Evolutionary conservation across 2,888 invertebrate genomes (phyloP).

Genomic region (Lucinisca nassula): DNA sequence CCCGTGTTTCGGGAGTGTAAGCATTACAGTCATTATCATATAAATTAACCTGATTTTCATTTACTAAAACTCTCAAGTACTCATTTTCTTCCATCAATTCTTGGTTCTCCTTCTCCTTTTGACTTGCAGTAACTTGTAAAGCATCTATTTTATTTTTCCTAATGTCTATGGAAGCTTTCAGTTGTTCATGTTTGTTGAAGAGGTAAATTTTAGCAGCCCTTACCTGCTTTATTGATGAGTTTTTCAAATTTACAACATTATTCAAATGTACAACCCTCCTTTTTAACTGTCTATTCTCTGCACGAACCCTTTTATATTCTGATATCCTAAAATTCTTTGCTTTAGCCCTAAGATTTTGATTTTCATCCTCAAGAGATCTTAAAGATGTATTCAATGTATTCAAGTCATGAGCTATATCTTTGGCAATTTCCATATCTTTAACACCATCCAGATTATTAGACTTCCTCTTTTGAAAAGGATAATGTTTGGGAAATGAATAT

Average conservation of each 20-base stretch:
- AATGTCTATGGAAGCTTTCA: background rate
- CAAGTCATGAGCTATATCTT: background rate
- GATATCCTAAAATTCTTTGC: background rate
- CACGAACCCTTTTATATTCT: background rate
- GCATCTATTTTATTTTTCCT: background rate
- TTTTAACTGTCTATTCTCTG: background rate
- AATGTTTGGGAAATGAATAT: background rate
- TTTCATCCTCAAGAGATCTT: background rate
- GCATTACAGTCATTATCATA: background rate
- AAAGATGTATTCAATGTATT: background rate
- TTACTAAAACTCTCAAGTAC: background rate
- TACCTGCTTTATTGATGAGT: background rate
- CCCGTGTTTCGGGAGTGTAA: slow-evolving; percentile 41
- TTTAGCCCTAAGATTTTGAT: background rate
- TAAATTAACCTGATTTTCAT: slow-evolving; percentile 2
- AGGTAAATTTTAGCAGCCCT: background rate
- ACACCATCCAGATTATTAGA: background rate
- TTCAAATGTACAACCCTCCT: background rate
- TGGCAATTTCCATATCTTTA: background rate
- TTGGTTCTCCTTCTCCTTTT: background rate
- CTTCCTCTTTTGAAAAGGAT: background rate
- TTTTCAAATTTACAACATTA: background rate
- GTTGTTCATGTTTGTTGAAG: background rate
- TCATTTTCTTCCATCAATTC: background rate
- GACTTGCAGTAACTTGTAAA: background rate